phyloP scores from a whole-genome alignment of 2,797 vertebrate species.

The Hydrophis major region DNA sequence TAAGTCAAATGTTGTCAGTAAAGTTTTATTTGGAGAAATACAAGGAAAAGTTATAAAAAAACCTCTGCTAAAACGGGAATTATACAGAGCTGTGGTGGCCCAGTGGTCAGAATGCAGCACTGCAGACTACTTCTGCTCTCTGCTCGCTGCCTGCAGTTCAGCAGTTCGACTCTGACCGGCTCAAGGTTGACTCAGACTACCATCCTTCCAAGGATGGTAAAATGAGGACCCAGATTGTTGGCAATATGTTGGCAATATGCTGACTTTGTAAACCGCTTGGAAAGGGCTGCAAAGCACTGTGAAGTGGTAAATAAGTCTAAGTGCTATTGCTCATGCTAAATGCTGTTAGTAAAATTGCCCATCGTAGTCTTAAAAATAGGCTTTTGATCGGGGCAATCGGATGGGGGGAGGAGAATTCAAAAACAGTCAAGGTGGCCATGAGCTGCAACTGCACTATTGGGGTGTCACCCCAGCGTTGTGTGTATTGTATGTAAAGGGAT shows the following conservation, averaged over 20 bases:
- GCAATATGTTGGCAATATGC: background rate
- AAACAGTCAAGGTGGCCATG: background rate
- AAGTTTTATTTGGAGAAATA: background rate
- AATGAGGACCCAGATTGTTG: background rate
- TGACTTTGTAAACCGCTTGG: background rate
- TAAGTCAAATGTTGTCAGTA: conserved; percentile 5
- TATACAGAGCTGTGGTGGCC: background rate
- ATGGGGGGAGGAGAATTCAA: background rate
- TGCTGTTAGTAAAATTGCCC: background rate
- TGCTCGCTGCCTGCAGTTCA: background rate
- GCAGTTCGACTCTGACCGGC: background rate
- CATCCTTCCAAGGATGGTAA: background rate
- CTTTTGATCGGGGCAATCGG: background rate
- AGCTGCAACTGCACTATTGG: background rate
- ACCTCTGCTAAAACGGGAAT: background rate
- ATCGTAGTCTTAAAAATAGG: background rate
- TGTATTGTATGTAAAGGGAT: background rate
- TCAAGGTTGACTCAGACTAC: background rate
- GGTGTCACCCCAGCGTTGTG: too few species aligned
- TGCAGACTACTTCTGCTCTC: background rate
- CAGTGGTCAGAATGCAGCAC: background rate
- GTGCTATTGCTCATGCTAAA: too few species aligned
- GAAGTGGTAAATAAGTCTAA: too few species aligned
- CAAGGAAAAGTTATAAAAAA: background rate
- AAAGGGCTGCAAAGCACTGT: too few species aligned